These are phyloP conservation scores for Calameuta pallipes DNA, from an alignment of 2,888 invertebrate genomes.

Conservation along the genomic window DNA sequence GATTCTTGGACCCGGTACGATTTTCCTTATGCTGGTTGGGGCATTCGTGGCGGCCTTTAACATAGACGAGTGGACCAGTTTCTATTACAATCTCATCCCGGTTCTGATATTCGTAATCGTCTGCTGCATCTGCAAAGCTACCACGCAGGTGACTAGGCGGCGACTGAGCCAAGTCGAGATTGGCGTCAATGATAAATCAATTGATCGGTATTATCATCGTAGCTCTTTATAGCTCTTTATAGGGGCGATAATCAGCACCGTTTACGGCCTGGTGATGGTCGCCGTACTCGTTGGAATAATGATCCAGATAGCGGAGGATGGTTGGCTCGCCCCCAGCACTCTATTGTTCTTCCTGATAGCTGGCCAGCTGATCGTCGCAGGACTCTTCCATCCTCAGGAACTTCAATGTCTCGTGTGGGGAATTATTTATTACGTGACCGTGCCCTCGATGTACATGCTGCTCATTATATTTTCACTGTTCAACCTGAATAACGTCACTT, in stretches of 20 bases:
- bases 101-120: constrained; percentile 74
- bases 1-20: constrained; percentile 84
- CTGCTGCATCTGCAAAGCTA: constrained; percentile 76
- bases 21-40: constrained; percentile 85
- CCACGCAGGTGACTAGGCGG: constrained; percentile 72
- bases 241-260: constrained; percentile 80
- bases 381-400: constrained; percentile 83
- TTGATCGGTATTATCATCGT: constrained; percentile 23
- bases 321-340: constrained; percentile 84
- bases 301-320: constrained; percentile 83
- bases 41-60: constrained; percentile 84
- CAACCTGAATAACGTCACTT: constrained; percentile 92
- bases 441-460: constrained; percentile 95
- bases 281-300: constrained; percentile 85
- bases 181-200: not conserved
- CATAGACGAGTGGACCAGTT: constrained; percentile 76
- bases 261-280: constrained; percentile 89
- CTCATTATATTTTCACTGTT: constrained; percentile 92
- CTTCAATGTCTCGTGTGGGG: constrained; percentile 80
- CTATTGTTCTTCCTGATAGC: constrained; percentile 85
- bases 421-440: constrained; percentile 87
- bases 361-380: constrained; percentile 70
- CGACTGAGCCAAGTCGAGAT: not conserved
- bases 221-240: constrained; percentile 78
- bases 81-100: constrained; percentile 77